Evolutionary conservation across 1,140 invertebrate species (phyloP).

Genomic region (Aricia agestis): DNA sequence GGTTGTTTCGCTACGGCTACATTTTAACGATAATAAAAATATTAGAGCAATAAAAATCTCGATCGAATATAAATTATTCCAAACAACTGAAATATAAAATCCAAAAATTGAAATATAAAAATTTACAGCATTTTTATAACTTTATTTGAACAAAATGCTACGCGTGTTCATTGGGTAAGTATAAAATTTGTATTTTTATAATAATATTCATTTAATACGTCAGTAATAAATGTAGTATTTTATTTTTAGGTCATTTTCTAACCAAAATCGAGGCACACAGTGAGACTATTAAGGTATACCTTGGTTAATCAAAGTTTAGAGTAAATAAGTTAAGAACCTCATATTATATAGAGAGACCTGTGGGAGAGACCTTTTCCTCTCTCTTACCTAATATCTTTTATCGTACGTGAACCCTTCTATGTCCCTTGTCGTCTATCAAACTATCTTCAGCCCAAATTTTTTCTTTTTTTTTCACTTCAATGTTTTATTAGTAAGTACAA

Average conservation of each 20-base stretch:
- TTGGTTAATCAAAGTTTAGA: neutral
- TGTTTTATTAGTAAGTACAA: too few relatives aligned
- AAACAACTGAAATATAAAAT: neutral
- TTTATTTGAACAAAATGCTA: slow-evolving; percentile 5
- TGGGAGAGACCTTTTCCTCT: too few relatives aligned
- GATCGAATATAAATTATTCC: neutral
- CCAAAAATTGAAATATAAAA: neutral
- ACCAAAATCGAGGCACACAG: slow-evolving; percentile 43
- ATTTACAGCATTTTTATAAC: neutral
- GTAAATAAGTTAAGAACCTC: neutral
- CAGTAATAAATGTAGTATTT: slow-evolving; percentile 21
- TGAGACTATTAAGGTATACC: slow-evolving; percentile 55
- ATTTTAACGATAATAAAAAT: neutral
- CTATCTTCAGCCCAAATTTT: too few relatives aligned
- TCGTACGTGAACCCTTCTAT: too few relatives aligned
- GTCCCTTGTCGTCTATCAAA: too few relatives aligned
- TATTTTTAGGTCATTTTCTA: neutral
- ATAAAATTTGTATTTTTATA: neutral
- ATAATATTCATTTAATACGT: neutral
- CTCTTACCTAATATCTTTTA: too few relatives aligned
- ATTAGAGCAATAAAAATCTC: neutral
- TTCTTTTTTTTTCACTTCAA: too few relatives aligned
- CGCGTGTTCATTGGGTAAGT: slow-evolving; percentile 4
- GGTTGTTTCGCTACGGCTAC: too few relatives aligned
- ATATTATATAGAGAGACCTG: neutral